Evolutionary conservation across 2,113 vertebrate genomes (phyloP), one percentile per base, ranked within the genome.

Genomic region (Sapayoa aenigma): DNA sequence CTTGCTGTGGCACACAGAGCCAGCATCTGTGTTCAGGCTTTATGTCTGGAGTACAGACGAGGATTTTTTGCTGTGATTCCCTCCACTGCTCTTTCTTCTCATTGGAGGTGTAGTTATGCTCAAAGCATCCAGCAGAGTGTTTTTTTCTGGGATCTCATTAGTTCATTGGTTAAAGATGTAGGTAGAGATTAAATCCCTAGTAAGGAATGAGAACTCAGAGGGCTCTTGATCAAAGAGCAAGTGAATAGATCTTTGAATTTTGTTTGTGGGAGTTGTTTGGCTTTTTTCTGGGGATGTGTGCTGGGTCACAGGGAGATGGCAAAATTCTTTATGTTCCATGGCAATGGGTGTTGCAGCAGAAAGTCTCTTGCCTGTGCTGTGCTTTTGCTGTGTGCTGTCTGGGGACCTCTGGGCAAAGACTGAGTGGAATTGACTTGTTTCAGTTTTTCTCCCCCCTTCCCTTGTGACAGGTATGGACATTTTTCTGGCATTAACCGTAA

Each of bases 401-500:
- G 4, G 46, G n/a, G 28, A 25, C 30, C 21, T 63, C 35, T 49
- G 30, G 60, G 55, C n/a, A 46, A 69, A 67, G 62, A 19, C 13
- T 58, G n/a, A 22, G 28, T 41, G 27, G 25, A 69, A 46, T 6
- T 91, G 24, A 14, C 59, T n/a, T 44, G 11, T 73, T 90, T 67
- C 59, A 30, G 8, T 14, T 23, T 8, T 28, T 9, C n/a, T 27
- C 33, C 28, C 42, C 31, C 62, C 22, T 58, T 56, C 73, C 71
- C 31, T 62, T 63, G 24, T 85, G 82, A 27, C 97, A 99, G 99
- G 99, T 99, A 99, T 22, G 99, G 99, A 12, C 99, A 99, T 97
- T 99, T 99, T 97, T 99, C 99, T 65, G 99, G 99, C 82, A 99
- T 99, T 97, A 99, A 99, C 96, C 98, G 99, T 85, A 99, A 99